Conservation (phyloP, 2,888 invertebrate species). For the Watsonalla cultraria region DNA sequence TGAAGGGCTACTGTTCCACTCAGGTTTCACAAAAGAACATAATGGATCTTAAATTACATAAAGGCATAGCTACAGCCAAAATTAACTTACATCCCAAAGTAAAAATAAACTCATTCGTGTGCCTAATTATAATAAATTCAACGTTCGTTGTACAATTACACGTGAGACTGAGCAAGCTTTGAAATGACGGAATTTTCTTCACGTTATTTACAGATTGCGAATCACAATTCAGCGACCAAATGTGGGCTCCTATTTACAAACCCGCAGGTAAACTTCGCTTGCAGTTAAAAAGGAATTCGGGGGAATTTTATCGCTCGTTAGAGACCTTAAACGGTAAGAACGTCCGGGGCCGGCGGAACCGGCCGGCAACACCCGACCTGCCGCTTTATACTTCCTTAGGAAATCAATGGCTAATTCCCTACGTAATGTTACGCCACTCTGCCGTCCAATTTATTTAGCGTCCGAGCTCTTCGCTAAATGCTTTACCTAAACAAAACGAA, state of each 20-base stretch:
- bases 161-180: slow-evolving; percentile 28
- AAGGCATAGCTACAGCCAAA: no score
- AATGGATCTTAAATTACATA: no score
- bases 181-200: slow-evolving; percentile 42
- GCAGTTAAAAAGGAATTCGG: slow-evolving; percentile 70
- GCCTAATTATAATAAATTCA: slow-evolving; percentile 23
- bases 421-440: slow-evolving; percentile 11
- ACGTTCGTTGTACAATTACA: slow-evolving; percentile 26
- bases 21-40: no score
- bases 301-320: slow-evolving; percentile 73
- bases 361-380: slow-evolving; percentile 21
- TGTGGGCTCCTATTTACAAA: slow-evolving; percentile 69
- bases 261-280: slow-evolving; percentile 71
- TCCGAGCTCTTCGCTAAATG: slow-evolving; percentile 9
- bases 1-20: no score
- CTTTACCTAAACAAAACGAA: slow-evolving; percentile 13
- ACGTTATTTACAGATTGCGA: slow-evolving; percentile 58
- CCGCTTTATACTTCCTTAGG: slow-evolving; percentile 33
- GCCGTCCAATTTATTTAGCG: slow-evolving; percentile 23
- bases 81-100: background rate
- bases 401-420: slow-evolving; percentile 36
- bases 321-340: slow-evolving; percentile 58
- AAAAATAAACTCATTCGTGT: background rate
- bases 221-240: slow-evolving; percentile 65
- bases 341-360: slow-evolving; percentile 28